phyloP scores from a whole-genome alignment of 2,888 invertebrate genomes.

The Lamellibrachia satsuma region DNA sequence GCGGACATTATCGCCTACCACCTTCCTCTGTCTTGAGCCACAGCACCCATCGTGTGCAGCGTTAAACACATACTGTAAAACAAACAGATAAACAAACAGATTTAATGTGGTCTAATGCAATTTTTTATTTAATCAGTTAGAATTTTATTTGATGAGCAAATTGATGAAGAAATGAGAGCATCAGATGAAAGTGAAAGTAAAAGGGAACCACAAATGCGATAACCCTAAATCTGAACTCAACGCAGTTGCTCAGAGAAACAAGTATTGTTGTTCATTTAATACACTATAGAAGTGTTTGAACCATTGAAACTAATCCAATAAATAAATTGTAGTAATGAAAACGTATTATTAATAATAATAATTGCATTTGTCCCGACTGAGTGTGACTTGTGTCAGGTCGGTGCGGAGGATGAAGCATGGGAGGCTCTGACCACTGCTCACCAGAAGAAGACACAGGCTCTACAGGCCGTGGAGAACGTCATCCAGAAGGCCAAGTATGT shows the following conservation, averaged over 20 bases:
- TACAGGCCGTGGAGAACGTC: conserved; percentile 50
- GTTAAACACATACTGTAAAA: too few relatives aligned
- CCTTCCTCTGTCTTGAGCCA: too few relatives aligned
- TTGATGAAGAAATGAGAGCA: conserved; percentile 20
- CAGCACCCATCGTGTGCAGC: too few relatives aligned
- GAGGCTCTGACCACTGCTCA: conserved; percentile 53
- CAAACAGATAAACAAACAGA: background rate
- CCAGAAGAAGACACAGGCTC: conserved; percentile 48
- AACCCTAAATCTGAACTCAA: too few relatives aligned
- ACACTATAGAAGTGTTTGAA: background rate
- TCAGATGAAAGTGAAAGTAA: background rate
- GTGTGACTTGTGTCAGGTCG: conserved; percentile 20
- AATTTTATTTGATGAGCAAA: background rate
- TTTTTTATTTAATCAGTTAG: background rate
- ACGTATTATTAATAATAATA: background rate
- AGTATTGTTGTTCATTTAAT: too few relatives aligned
- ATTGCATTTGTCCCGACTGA: background rate
- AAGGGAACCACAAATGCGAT: background rate
- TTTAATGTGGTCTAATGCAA: background rate
- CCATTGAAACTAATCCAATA: background rate
- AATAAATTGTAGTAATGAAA: conserved; percentile 13
- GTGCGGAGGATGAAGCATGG: conserved; percentile 58
- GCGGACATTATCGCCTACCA: too few relatives aligned
- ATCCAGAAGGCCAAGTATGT: conserved; percentile 48
- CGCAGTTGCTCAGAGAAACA: too few relatives aligned